These are phyloP conservation scores for Theodoxus fluviatilis DNA, from an alignment of 2,888 invertebrate genomes.

Conservation along the genomic window DNA sequence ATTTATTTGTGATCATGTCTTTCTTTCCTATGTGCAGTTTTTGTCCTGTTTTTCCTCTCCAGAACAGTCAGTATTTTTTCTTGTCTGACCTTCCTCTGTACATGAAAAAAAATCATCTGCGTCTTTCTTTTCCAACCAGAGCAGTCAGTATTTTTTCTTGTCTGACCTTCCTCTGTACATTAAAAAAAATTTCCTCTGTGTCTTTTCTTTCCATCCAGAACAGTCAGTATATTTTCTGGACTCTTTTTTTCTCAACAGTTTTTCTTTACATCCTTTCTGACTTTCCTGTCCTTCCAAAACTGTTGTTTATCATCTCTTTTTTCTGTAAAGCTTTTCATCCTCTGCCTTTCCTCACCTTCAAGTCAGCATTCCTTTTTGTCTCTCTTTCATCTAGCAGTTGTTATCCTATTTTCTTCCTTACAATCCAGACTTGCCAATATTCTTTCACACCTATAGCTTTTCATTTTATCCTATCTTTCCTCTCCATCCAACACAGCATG, in stretches of 20 bases:
- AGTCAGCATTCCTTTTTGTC: too few relatives aligned
- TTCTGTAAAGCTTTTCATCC: too few relatives aligned
- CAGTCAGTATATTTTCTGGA: conserved; percentile 66
- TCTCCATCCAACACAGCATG: conserved; percentile 75
- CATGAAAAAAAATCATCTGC: conserved; percentile 94
- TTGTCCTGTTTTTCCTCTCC: too few relatives aligned
- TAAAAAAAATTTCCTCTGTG: too few relatives aligned
- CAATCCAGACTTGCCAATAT: conserved; percentile 72
- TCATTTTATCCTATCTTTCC: conserved; percentile 92
- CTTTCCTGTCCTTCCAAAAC: conserved; percentile 81
- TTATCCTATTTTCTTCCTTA: conserved; percentile 92
- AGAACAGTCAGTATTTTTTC: too few relatives aligned
- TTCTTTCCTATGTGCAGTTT: too few relatives aligned
- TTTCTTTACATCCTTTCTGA: conserved; percentile 93
- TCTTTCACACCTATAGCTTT: conserved; percentile 71
- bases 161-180: too few relatives aligned
- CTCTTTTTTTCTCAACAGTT: too few relatives aligned
- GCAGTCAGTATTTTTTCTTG: conserved; percentile 67
- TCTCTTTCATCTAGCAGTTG: too few relatives aligned
- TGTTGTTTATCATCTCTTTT: too few relatives aligned
- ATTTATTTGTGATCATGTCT: too few relatives aligned
- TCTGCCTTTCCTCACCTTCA: conserved; percentile 89
- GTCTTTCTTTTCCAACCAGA: conserved; percentile 84
- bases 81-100: too few relatives aligned
- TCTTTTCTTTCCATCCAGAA: conserved; percentile 81